These are phyloP conservation scores for Glyphotaelius pellucidus DNA, from an alignment of 2,888 invertebrate species.

Conservation along the genomic window DNA sequence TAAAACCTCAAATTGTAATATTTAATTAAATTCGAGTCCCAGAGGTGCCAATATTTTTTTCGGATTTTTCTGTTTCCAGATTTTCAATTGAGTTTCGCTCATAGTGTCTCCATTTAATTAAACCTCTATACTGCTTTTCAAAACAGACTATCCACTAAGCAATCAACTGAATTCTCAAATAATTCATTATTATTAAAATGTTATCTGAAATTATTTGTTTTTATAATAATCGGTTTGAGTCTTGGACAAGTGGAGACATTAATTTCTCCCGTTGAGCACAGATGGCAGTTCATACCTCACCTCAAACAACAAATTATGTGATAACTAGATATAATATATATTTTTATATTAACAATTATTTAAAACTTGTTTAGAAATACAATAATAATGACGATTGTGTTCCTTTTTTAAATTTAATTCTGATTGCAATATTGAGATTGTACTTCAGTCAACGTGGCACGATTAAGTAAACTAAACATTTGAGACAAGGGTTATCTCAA, in stretches of 20 bases:
- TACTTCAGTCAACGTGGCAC: background rate
- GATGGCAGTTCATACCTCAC: background rate
- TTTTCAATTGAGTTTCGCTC: no score
- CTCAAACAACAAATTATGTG: constrained; percentile 2
- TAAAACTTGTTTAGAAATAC: background rate
- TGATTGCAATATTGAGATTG: background rate
- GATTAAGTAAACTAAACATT: background rate
- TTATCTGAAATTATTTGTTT: background rate
- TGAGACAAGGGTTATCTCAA: background rate
- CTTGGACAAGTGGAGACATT: background rate
- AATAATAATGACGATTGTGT: background rate
- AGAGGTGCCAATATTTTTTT: no score
- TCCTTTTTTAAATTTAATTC: background rate
- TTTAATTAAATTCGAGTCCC: no score
- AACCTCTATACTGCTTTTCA: no score
- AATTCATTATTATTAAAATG: background rate
- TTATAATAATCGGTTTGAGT: background rate
- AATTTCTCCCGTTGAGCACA: background rate
- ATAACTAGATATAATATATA: background rate
- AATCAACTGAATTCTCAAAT: background rate
- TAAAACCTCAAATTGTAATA: no score
- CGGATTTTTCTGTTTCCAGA: no score
- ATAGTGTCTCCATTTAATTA: no score
- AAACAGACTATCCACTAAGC: no score
- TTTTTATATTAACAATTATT: background rate